Base-by-base conservation (phyloP, 2,797 vertebrate genomes). In the Neostethus bicornis region DNA sequence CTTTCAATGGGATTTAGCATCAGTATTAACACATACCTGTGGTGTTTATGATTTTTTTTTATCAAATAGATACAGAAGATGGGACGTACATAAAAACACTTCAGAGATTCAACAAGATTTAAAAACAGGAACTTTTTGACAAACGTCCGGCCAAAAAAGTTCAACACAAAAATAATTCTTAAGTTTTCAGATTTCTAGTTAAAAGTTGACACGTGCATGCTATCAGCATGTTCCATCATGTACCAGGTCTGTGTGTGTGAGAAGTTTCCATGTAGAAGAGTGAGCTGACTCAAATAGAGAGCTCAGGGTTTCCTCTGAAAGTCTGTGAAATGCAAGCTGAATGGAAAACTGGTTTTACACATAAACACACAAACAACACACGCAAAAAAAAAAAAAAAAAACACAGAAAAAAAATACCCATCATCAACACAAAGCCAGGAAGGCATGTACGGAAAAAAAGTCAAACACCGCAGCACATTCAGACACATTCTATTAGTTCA, bases 261-360 rank as follows among this genome's bases (percentile, higher is more conserved):
- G 74, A 90, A 88, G 77, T 90, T 90, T 91, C 87, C 89, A 90
- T 65, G 78, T 64, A 75, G 66, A 77, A 53, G 51, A 55, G 77
- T 75, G 72, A 75, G 81, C 72, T 84, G 84, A 87, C 73, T 89
- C 85, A 87, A 83, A 86, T 84, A 75, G 53, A 85, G 75, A 87
- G 39, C 39, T 58, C 7, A 64, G 43, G 66, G 85, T 87, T 87
- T 89, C 85, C 84, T 80, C 70, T 80, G 16, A 32, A 5, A 73
- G 61, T 35, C 61, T 54, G 51, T 68, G 61, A 68, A 37, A 73
- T 48, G 63, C 55, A 79, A 64, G 73, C 66, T n/a, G 55, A 90
- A 76, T 87, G 84, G 85, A 88, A 89, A 85, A 78, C 67, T 81
- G 38, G 73, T 86, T 89, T 89, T 81, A 87, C 79, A 84, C 62